phyloP scores from a whole-genome alignment of 2,113 vertebrate genomes.

The Psilopogon haemacephalus region DNA sequence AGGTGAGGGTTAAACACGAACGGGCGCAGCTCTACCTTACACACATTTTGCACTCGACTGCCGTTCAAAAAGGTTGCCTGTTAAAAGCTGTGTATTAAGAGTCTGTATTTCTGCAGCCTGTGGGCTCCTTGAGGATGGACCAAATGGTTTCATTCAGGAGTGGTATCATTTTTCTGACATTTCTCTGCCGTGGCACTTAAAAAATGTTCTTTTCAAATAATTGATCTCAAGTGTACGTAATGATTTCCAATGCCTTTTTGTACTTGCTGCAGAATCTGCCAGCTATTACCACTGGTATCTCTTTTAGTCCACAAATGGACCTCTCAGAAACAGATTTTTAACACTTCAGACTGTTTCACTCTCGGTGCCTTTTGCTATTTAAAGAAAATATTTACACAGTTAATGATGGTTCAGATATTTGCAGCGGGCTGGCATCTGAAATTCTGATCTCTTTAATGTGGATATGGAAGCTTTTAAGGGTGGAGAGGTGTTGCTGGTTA shows the following conservation, averaged over 20 bases:
- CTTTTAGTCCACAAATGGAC: background rate
- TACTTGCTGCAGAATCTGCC: background rate
- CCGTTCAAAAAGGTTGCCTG: background rate
- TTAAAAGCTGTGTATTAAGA: background rate
- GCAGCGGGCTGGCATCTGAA: background rate
- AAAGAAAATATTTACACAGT: background rate
- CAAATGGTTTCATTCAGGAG: background rate
- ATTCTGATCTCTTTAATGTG: background rate
- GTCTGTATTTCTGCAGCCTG: background rate
- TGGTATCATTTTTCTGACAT: background rate
- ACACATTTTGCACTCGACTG: background rate
- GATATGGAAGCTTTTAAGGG: background rate
- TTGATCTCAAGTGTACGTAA: background rate
- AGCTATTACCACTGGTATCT: background rate
- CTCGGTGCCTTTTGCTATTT: background rate
- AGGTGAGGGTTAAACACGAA: conserved; percentile 79
- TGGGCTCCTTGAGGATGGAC: background rate
- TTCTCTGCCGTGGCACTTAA: background rate
- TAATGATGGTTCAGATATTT: background rate
- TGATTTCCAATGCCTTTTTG: background rate
- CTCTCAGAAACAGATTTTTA: background rate
- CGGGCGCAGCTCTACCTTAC: background rate
- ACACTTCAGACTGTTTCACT: background rate
- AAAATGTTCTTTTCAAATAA: background rate
- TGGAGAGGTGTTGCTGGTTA: background rate